These are phyloP conservation scores for Sardina pilchardus DNA, from an alignment of 2,113 vertebrate genomes.

Conservation along the genomic window DNA sequence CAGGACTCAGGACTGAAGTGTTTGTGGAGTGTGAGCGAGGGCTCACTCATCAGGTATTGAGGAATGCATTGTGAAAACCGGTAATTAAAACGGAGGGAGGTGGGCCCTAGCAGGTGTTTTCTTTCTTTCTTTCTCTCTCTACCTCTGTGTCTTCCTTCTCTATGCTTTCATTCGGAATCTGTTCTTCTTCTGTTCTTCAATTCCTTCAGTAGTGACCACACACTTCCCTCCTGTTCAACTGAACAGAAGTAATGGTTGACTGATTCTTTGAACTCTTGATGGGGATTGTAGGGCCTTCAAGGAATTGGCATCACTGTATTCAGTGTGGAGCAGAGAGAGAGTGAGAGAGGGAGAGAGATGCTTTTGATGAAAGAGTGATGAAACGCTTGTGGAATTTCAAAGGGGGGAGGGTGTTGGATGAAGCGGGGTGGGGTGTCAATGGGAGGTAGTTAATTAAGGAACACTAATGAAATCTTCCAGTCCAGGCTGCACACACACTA, in stretches of 20 bases:
- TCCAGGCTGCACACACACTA: neutral
- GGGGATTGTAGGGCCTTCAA: neutral
- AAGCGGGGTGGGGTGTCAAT: neutral
- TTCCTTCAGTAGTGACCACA: neutral
- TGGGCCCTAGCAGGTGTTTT: conserved; percentile 5
- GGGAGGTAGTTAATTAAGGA: conserved; percentile 9
- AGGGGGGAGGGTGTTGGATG: neutral
- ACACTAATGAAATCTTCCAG: neutral
- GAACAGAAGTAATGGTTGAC: neutral
- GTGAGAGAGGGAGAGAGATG: neutral
- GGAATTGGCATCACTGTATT: neutral
- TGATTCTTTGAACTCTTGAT: neutral
- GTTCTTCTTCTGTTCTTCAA: neutral
- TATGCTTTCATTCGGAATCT: no score
- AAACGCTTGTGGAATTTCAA: neutral
- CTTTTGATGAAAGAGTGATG: neutral
- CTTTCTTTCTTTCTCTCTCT: neutral
- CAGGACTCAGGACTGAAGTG: neutral
- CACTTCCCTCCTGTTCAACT: neutral
- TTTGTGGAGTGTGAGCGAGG: neutral
- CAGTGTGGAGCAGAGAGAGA: neutral
- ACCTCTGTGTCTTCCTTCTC: neutral
- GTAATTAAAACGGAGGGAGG: neutral
- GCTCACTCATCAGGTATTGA: conserved; percentile 20
- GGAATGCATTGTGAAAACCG: conserved; percentile 3